Evolutionary conservation across 2,888 invertebrate species (phyloP).

Genomic region (Caenorhabditis drosophilae): DNA sequence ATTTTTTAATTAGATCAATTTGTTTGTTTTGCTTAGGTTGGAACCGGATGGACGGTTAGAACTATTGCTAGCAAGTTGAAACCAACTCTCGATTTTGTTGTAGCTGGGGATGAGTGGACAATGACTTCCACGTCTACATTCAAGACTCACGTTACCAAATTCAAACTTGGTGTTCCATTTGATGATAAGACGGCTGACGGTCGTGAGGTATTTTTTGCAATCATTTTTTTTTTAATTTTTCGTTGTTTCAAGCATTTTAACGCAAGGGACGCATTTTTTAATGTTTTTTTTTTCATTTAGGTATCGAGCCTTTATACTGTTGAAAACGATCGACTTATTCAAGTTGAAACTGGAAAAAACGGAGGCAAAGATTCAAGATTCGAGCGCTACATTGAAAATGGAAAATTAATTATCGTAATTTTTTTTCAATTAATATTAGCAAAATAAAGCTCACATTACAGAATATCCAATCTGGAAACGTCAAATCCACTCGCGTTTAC

Average conservation of each 20-base stretch:
- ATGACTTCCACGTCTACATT: conserved; percentile 65
- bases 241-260: too few relatives aligned
- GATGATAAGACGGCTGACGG: conserved; percentile 67
- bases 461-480: conserved; percentile 45
- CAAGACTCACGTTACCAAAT: conserved; percentile 63
- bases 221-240: conserved; percentile 37
- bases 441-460: conserved; percentile 7
- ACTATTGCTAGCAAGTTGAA: conserved; percentile 62
- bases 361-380: conserved; percentile 60
- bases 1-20: too few relatives aligned
- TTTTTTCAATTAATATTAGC: background rate
- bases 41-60: conserved; percentile 63
- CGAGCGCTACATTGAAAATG: conserved; percentile 55
- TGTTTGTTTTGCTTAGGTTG: too few relatives aligned
- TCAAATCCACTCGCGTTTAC: conserved; percentile 59
- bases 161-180: conserved; percentile 55
- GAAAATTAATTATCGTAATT: conserved; percentile 59
- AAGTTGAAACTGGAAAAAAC: conserved; percentile 52
- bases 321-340: conserved; percentile 60
- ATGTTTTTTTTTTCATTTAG: conserved; percentile 34
- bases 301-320: conserved; percentile 51
- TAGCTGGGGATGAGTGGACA: conserved; percentile 62
- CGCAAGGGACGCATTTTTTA: background rate
- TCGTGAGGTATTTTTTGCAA: too few relatives aligned
- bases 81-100: conserved; percentile 58